These are phyloP conservation scores for Cydia strobilella DNA, from an alignment of 1,140 invertebrate species.

Conservation along the genomic window DNA sequence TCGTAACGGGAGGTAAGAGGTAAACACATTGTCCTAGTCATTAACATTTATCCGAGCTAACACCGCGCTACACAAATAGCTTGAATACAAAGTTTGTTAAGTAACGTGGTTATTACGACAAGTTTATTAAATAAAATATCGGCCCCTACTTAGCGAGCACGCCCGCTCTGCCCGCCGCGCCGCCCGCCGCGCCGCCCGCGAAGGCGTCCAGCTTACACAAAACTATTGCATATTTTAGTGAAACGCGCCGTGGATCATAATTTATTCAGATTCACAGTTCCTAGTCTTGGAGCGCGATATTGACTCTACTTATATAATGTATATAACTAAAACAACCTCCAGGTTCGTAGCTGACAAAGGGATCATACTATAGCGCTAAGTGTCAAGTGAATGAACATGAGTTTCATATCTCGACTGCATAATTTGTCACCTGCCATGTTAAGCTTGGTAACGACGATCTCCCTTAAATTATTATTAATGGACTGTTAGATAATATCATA, in stretches of 20 bases:
- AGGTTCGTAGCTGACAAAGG: constrained; percentile 24
- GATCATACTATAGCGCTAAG: constrained; percentile 37
- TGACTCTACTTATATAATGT: constrained; percentile 67
- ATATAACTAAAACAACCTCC: constrained; percentile 48
- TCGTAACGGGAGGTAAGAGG: constrained; percentile 21
- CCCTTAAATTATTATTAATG: constrained; percentile 32
- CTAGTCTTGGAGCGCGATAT: constrained; percentile 61
- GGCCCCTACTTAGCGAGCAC: constrained; percentile 51
- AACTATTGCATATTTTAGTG: constrained; percentile 76
- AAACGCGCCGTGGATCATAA: constrained; percentile 63
- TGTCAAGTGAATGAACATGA: constrained; percentile 25
- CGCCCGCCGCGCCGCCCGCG: constrained; percentile 46
- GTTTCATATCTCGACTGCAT: constrained; percentile 34
- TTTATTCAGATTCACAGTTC: constrained; percentile 72
- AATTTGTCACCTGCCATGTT: constrained; percentile 34
- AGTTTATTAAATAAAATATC: constrained; percentile 71
- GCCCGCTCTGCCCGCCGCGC: constrained; percentile 42
- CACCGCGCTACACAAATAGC: constrained; percentile 53
- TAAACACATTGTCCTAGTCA: constrained; percentile 38
- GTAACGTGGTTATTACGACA: constrained; percentile 49
- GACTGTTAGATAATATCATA: constrained; percentile 5
- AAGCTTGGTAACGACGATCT: constrained; percentile 20
- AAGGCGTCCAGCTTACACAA: constrained; percentile 71
- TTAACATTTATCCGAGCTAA: constrained; percentile 46
- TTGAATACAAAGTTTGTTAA: constrained; percentile 61